Evolutionary conservation across 2,888 invertebrate species (phyloP).

Genomic region (Linnaemya tessellans): DNA sequence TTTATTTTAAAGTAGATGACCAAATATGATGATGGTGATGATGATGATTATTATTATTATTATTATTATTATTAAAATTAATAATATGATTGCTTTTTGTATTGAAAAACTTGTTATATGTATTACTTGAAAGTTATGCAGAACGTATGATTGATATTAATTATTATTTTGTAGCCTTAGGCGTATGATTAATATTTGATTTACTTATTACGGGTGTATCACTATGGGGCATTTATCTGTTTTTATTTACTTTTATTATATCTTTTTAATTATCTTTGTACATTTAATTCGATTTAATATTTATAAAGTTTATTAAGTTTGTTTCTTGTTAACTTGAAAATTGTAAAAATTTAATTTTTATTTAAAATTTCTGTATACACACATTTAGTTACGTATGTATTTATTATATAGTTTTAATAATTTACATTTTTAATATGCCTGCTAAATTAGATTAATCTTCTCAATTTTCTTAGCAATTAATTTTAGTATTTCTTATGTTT

Average conservation of each 20-base stretch:
- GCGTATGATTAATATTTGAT: conserved; percentile 21
- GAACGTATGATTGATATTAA: neutral
- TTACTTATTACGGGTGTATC: neutral
- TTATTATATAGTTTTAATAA: too few relatives aligned
- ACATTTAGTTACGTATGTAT: too few relatives aligned
- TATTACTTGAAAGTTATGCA: neutral
- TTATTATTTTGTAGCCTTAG: neutral
- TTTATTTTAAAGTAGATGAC: too few relatives aligned
- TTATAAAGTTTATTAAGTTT: neutral
- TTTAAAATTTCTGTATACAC: too few relatives aligned
- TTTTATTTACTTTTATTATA: neutral
- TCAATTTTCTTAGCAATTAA: neutral
- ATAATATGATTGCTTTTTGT: too few relatives aligned
- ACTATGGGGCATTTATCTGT: too few relatives aligned
- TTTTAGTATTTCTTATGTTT: conserved; percentile 13
- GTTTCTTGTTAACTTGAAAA: neutral
- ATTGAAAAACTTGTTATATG: too few relatives aligned
- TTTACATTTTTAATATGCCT: neutral
- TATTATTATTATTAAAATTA: too few relatives aligned
- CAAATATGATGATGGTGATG: too few relatives aligned
- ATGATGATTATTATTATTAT: too few relatives aligned
- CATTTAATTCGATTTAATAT: neutral
- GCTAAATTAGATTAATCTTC: neutral
- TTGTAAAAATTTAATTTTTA: neutral
- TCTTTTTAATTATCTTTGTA: neutral